phyloP scores from a whole-genome alignment of 2,888 invertebrate genomes.

The Neelides folsomi region DNA sequence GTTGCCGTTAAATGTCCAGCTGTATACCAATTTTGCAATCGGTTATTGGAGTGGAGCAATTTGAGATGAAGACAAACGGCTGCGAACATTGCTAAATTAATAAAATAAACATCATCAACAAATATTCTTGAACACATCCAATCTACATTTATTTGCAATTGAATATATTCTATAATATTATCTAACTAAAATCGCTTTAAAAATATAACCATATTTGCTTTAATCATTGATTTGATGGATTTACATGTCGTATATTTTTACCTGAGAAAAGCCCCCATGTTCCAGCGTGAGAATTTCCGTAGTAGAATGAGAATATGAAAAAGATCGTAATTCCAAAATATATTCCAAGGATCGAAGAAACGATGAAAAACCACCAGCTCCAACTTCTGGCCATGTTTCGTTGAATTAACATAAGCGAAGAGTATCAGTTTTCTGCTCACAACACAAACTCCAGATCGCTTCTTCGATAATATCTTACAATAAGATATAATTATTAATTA shows the following conservation, averaged over 20 bases:
- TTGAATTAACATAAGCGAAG: too few relatives aligned
- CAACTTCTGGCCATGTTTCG: constrained; percentile 22
- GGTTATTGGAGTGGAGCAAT: constrained; percentile 22
- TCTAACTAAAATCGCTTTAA: too few relatives aligned
- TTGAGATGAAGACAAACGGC: constrained; percentile 27
- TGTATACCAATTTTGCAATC: constrained; percentile 28
- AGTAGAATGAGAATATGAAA: constrained; percentile 30
- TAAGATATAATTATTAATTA: too few relatives aligned
- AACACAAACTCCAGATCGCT: too few relatives aligned
- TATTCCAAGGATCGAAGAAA: constrained; percentile 22
- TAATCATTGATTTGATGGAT: not conserved
- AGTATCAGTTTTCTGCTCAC: too few relatives aligned
- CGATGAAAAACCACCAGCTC: constrained; percentile 19
- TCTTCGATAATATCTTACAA: too few relatives aligned
- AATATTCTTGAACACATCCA: too few relatives aligned
- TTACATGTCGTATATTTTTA: constrained; percentile 6
- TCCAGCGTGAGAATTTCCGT: constrained; percentile 29
- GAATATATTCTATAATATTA: too few relatives aligned
- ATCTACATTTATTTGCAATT: too few relatives aligned
- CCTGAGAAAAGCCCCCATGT: constrained; percentile 30
- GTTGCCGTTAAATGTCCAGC: constrained; percentile 23
- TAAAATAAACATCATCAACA: too few relatives aligned
- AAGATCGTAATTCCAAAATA: constrained; percentile 30
- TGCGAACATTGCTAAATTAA: constrained; percentile 25
- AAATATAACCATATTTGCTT: too few relatives aligned